These are phyloP conservation scores for Myopa tessellatipennis DNA, from an alignment of 2,888 invertebrate genomes.

Conservation along the genomic window DNA sequence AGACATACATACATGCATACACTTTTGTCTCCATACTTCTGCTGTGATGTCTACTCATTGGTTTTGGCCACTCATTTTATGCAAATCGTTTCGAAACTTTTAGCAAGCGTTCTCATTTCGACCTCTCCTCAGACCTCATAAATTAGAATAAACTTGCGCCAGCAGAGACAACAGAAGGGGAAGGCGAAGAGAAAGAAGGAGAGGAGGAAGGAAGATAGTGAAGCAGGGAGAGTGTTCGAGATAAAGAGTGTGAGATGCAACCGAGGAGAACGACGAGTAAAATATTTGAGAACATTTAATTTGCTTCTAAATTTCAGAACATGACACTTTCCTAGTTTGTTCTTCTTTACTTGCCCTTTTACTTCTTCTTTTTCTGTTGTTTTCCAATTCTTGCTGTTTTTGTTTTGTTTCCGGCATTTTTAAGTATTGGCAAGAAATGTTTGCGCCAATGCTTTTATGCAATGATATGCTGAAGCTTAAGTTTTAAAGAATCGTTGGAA, in stretches of 20 bases:
- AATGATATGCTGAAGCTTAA: slow-evolving; percentile 1
- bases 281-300: slow-evolving; percentile 28
- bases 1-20: neutral
- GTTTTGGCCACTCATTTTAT: slow-evolving; percentile 35
- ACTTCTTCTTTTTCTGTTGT: neutral
- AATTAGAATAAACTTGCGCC: slow-evolving; percentile 9
- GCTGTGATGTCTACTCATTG: slow-evolving; percentile 23
- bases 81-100: slow-evolving; percentile 28
- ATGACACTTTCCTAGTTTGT: too few relatives aligned
- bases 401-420: neutral
- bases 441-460: slow-evolving; percentile 1
- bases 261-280: neutral
- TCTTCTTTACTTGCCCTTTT: neutral
- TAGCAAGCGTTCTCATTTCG: slow-evolving; percentile 13
- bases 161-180: neutral
- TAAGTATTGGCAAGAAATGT: slow-evolving; percentile 11
- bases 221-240: neutral
- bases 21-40: neutral
- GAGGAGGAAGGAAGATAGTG: too few relatives aligned
- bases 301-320: slow-evolving; percentile 3
- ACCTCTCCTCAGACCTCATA: neutral
- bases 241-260: neutral
- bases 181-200: neutral
- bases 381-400: neutral
- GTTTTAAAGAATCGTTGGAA: slow-evolving; percentile 2